Percentiles rank a stretch among this genome's conserved stretches.
phyloP scores from a whole-genome alignment of 2,113 vertebrate species.

The Nipponia nippon region DNA sequence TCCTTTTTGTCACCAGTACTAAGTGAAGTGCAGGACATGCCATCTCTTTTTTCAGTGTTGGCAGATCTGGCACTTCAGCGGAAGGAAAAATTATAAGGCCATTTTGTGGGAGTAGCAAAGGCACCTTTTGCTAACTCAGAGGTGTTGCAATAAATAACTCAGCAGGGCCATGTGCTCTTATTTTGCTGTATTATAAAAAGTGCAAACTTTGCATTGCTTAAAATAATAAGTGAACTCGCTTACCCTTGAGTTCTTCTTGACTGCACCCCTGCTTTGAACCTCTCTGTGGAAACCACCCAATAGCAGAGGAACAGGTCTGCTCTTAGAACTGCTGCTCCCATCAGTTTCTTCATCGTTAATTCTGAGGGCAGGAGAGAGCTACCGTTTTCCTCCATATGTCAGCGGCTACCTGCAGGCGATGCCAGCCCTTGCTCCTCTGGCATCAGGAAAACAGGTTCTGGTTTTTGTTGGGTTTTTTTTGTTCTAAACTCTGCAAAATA shows the following conservation, averaged over 20 bases:
- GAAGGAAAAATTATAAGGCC: not conserved
- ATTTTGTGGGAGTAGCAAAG: not conserved
- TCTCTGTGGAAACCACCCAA: not conserved
- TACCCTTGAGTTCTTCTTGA: not conserved
- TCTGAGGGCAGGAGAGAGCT: not conserved
- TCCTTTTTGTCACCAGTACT: not conserved
- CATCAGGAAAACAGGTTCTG: not conserved
- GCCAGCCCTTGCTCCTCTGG: not conserved
- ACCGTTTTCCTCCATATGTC: not conserved
- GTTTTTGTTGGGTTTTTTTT: not conserved
- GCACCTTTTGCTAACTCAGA: conserved; percentile 17
- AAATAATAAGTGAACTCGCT: not conserved
- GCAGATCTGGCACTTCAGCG: not conserved
- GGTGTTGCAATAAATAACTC: not conserved
- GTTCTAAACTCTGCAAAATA: not conserved
- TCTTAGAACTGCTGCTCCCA: not conserved
- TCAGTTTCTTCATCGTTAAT: not conserved
- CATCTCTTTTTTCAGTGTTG: not conserved
- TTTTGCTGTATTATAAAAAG: not conserved
- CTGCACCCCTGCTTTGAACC: not conserved
- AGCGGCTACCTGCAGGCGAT: not conserved
- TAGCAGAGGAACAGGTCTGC: not conserved
- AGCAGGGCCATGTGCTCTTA: not conserved
- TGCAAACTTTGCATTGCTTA: not conserved
- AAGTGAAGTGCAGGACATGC: fast-evolving